Percentiles rank a stretch among this genome's conserved stretches.
These are phyloP conservation scores for Psittacula cyanocephala DNA, from an alignment of 2,113 vertebrate species.

Conservation along the genomic window DNA sequence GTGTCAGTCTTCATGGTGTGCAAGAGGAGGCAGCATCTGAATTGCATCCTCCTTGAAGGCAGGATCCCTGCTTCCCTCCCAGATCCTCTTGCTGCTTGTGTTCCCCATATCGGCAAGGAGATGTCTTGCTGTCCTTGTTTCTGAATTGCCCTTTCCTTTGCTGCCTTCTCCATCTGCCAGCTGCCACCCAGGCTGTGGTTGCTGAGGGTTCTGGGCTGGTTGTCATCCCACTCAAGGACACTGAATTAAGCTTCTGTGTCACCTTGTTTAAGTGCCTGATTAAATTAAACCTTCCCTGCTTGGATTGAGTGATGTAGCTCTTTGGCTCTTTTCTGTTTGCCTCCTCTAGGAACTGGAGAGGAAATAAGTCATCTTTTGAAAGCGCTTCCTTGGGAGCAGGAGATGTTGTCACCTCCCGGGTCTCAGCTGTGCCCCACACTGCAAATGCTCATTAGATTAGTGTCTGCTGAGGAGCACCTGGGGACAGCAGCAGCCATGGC, in stretches of 20 bases:
- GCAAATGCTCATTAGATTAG: background rate
- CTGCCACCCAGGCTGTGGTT: background rate
- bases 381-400: background rate
- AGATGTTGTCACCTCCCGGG: background rate
- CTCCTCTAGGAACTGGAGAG: conserved; percentile 74
- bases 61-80: background rate
- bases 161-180: background rate
- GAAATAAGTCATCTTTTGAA: conserved; percentile 73
- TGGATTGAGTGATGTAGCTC: background rate
- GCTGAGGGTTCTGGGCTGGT: background rate
- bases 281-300: conserved; percentile 49
- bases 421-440: conserved; percentile 18
- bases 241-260: conserved; percentile 42
- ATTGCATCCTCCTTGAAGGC: background rate
- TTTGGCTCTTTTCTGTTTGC: background rate
- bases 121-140: background rate
- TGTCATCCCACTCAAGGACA: conserved; percentile 51
- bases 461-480: conserved; percentile 45
- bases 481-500: background rate
- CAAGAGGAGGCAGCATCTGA: background rate
- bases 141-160: background rate
- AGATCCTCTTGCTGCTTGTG: background rate
- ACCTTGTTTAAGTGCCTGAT: conserved; percentile 62
- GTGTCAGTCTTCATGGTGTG: background rate
- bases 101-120: background rate